These are phyloP conservation scores for Lumbricus terrestris DNA, from an alignment of 2,888 invertebrate genomes.

Conservation along the genomic window DNA sequence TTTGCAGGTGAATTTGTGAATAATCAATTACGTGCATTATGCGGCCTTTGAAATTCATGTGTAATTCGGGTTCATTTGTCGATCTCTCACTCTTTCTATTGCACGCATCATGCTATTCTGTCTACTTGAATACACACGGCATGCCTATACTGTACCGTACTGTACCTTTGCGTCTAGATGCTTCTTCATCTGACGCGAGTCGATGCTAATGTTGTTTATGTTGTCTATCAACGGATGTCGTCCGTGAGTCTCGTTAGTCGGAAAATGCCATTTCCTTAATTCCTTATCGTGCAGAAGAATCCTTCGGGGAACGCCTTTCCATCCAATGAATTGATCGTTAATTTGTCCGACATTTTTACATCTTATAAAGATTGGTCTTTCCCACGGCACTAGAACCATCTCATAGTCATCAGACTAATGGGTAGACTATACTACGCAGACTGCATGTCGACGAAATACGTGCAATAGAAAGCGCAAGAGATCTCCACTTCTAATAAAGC, in stretches of 20 bases:
- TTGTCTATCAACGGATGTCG: background rate
- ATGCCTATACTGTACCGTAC: too few relatives aligned
- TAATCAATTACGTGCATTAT: too few relatives aligned
- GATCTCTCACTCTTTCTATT: too few relatives aligned
- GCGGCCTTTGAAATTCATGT: too few relatives aligned
- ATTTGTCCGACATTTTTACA: background rate
- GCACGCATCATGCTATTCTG: background rate
- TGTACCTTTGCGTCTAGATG: background rate
- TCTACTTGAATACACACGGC: background rate
- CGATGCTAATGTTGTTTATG: background rate
- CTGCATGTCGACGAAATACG: background rate
- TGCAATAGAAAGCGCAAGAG: too few relatives aligned
- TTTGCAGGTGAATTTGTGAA: background rate
- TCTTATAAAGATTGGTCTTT: background rate
- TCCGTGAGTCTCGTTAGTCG: background rate
- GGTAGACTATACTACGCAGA: background rate
- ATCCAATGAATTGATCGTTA: background rate
- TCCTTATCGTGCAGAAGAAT: background rate
- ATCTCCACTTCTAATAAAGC: too few relatives aligned
- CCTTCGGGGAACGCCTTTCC: background rate
- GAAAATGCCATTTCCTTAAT: background rate
- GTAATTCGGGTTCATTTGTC: too few relatives aligned
- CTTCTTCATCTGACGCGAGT: background rate
- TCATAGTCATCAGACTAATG: background rate
- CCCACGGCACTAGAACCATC: background rate